Percentiles rank a stretch among this genome's conserved stretches.
Evolutionary conservation across 2,888 invertebrate species (phyloP).

Genomic region (Napeogenes sylphis): DNA sequence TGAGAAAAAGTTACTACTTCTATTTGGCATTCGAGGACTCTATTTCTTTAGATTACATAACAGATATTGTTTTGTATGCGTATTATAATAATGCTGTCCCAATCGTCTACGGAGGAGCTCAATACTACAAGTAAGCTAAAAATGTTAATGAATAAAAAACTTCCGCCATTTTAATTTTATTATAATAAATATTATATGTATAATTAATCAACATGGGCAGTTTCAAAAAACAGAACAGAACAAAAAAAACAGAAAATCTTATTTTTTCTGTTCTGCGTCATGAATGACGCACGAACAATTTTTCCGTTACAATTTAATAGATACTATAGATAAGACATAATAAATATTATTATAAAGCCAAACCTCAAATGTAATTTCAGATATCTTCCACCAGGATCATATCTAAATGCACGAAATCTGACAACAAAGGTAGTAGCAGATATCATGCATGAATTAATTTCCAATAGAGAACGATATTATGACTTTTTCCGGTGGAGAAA

Average conservation of each 20-base stretch:
- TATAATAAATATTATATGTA: too few relatives aligned
- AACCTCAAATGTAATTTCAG: constrained; percentile 33
- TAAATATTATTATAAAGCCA: too few relatives aligned
- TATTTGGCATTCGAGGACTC: constrained; percentile 86
- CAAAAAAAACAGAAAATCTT: too few relatives aligned
- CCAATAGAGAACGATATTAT: constrained; percentile 42
- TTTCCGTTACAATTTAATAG: neutral
- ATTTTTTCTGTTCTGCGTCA: too few relatives aligned
- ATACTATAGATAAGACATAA: neutral
- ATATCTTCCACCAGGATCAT: constrained; percentile 51
- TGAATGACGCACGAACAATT: too few relatives aligned
- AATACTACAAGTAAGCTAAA: constrained; percentile 72
- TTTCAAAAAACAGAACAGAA: too few relatives aligned
- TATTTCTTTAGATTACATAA: constrained; percentile 71
- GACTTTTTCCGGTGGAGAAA: constrained; percentile 58
- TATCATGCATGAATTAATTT: constrained; percentile 44
- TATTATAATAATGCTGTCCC: constrained; percentile 80
- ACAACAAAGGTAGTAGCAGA: constrained; percentile 43
- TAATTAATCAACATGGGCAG: too few relatives aligned
- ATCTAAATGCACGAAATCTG: constrained; percentile 42
- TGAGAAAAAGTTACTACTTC: constrained; percentile 81
- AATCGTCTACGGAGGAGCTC: constrained; percentile 81
- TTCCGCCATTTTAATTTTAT: too few relatives aligned
- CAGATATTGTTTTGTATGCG: constrained; percentile 71
- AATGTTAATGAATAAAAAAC: neutral